Evolutionary conservation across 2,888 invertebrate species (phyloP).

Genomic region (Dryomyza anilis): DNA sequence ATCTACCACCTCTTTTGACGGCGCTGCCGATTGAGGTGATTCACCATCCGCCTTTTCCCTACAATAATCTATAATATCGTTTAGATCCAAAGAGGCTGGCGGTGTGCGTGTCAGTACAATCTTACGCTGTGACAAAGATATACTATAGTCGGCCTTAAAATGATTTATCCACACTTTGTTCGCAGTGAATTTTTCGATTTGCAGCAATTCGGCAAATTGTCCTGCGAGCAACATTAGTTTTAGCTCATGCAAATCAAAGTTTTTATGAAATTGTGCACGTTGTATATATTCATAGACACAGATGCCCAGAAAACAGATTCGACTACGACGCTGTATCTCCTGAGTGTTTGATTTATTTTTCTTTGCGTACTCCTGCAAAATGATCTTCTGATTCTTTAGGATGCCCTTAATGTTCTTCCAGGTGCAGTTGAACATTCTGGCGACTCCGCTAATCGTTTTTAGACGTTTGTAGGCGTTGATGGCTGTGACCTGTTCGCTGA

Average conservation of each 20-base stretch:
- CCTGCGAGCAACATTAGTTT: constrained; percentile 44
- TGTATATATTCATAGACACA: constrained; percentile 53
- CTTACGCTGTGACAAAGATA: constrained; percentile 36
- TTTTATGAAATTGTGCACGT: constrained; percentile 50
- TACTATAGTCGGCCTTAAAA: constrained; percentile 46
- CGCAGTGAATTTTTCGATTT: constrained; percentile 52
- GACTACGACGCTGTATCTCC: constrained; percentile 45
- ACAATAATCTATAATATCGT: constrained; percentile 53
- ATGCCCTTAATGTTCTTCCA: constrained; percentile 58
- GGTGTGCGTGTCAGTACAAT: constrained; percentile 38
- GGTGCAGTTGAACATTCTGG: constrained; percentile 56
- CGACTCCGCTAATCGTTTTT: constrained; percentile 56
- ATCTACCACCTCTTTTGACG: too few species aligned
- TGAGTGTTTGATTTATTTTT: constrained; percentile 32
- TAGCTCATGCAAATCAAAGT: constrained; percentile 42
- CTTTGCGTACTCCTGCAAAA: constrained; percentile 51
- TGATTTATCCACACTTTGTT: constrained; percentile 47
- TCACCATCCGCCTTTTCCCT: too few species aligned
- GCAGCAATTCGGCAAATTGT: constrained; percentile 48
- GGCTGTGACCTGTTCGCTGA: constrained; percentile 53
- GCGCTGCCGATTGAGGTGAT: too few species aligned
- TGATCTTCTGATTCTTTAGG: constrained; percentile 49
- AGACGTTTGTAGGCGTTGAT: constrained; percentile 53
- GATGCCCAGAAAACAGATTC: constrained; percentile 51
- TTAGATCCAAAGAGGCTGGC: constrained; percentile 49